Evolutionary conservation across 1,140 invertebrate species (phyloP), one percentile per base, ranked within the genome.

Genomic region (Rhizoglyphus robini): DNA sequence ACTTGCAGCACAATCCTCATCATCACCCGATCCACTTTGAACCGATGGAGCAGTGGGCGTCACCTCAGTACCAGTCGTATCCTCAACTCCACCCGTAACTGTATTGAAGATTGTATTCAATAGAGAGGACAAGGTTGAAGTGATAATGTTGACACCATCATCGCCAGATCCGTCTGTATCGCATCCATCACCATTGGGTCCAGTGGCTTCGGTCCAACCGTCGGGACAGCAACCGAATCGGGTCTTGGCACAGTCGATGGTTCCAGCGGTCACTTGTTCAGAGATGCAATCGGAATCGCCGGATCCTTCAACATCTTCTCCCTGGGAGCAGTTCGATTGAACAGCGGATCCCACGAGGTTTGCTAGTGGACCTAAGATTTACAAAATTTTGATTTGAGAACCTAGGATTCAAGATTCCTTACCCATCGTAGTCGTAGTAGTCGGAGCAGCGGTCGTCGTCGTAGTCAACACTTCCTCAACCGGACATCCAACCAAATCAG

Each of bases 81-180:
- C 67, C 18, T 68, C 70, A 20, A 27, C 4, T n/a, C n/a, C n/a
- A n/a, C n/a, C n/a, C n/a, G n/a, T n/a, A 27, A 65, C 59, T 60
- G 13, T 65, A 75, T 90, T 95, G 1, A 89, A 89, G 75, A 92
- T 86, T 41, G 80, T 76, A 68, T 84, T 11, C 15, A 58, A 18
- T 58, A 23, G n/a, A 83, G 0, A 82, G 83, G 46, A 91, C 93
- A 72, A 91, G 87, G 0, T 79, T 0, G 81, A 78, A 76, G 15
- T 60, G 1, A 60, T 32, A 8, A 32, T 91, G 94, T 29, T 82
- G 74, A 18, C 58, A 11, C 51, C 59, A 29, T 65, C 65, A 29
- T 32, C 31, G 18, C 65, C 38, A 4, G 51, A 25, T 3, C 68
- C 69, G 20, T 18, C 20, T 15, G 5, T 23, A n/a, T 38, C 1